Evolutionary conservation across 2,888 invertebrate species (phyloP), one percentile per base, ranked within the genome.

Genomic region (Slavum lentiscoides): DNA sequence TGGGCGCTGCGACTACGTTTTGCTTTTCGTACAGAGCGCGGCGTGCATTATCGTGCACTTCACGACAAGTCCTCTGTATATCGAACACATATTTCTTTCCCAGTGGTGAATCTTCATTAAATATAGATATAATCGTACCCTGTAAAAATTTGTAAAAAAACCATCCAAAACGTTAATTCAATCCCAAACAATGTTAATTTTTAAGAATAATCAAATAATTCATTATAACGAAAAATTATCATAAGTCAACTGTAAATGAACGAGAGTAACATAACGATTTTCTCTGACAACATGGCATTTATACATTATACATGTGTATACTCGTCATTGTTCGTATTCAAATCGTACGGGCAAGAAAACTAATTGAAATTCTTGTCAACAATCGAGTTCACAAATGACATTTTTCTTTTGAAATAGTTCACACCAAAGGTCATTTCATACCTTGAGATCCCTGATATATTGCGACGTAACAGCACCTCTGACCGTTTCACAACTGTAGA

Each of bases 71-170:
- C 85, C 94, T 91, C 76, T 93, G 90, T 84, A 96, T 95, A 88
- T 96, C 95, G 87, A 96, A 96, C 84, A 95, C 94, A 87, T 95
- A 96, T 83, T 94, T 94, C 84, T 94, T 94, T 13, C 95, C 95
- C 73, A 94, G 87, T 13, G 93, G 92, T 67, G 94, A 93, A 85
- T 93, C 92, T 87, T 95, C 95, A 88, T 94, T 94, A 89, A 96
- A 95, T 86, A 96, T 92, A 8, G 95, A 95, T 82, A 93, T 94
- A 85, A 96, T 93, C 66, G 94, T 95, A 82, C 95, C 95, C 90
- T 92, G 87, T 21, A 84, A 84, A 81, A 81, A 74, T 73, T 30
- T 2, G 4, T 2, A 30, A 30, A 30, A 70, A 77, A 64, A 11
- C 1, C 8, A 37, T 55, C 2, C 19, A 17, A 15, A 53, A 62